Evolutionary conservation across 2,113 vertebrate species (phyloP), one percentile per base, ranked within the genome.

Genomic region (Vulpes ferrilata): DNA sequence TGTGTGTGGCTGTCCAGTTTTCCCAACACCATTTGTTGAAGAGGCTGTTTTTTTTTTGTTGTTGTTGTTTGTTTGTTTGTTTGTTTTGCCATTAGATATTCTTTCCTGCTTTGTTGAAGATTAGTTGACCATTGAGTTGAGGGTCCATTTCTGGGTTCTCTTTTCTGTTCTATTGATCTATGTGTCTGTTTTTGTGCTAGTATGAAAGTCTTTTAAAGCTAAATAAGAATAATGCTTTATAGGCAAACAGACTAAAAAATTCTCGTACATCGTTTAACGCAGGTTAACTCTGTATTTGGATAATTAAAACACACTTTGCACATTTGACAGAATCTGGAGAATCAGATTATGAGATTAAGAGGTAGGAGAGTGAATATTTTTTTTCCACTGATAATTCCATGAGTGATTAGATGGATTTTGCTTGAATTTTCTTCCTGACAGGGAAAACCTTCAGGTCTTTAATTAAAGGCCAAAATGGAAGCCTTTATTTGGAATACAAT

Each of bases 391-490:
- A 64, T 95, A 60, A 85, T 93, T 79, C 38, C 51, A 7, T 64
- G 51, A 0, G 4, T 83, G 43, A 60, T 65, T 88, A 82, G 62
- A 25, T 69, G 90, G 23, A 65, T 88, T 94, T 90, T 96, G 9
- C 82, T 86, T 92, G 64, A 92, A 91, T 35, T 76, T 84, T 16
- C 64, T 87, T 64, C 27, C 48, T 78, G 85, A 94, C 3, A 79
- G 27, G 51, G 65, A 81, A 92, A 80, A 76, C 23, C 55, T 82
- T 93, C 1, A 91, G 90, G 67, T 27, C 25, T 95, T 93, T 64
- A 87, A 43, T 83, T 69, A 69, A 69, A 69, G 32, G 22, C 93
- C 90, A 96, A 96, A 90, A 87, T 96, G 94, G 76, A 92, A 95
- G 83, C 74, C 71, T 92, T 92, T 76, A 69, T 92, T 62, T 22